Evolutionary conservation across 2,888 invertebrate species (phyloP).

Genomic region (Druceiella hillmani): DNA sequence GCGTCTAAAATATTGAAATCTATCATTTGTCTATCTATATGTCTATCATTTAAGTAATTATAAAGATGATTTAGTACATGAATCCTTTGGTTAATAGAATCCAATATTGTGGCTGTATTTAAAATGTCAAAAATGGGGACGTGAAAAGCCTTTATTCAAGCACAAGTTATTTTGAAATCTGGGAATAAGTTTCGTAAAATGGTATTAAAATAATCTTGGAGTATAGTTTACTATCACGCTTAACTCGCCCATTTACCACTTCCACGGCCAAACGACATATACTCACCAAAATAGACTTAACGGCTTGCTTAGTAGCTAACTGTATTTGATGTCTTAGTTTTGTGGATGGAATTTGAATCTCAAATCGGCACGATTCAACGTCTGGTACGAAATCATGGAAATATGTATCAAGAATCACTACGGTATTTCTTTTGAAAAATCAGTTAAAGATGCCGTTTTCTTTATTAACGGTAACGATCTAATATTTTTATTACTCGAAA

Average conservation of each 20-base stretch:
- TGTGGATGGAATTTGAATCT: constrained; percentile 13
- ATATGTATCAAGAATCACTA: constrained; percentile 21
- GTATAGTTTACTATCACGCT: constrained; percentile 14
- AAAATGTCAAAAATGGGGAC: constrained; percentile 10
- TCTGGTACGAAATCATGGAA: constrained; percentile 15
- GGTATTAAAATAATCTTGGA: constrained; percentile 5
- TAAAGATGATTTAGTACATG: constrained; percentile 10
- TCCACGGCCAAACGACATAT: constrained; percentile 16
- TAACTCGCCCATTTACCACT: constrained; percentile 14
- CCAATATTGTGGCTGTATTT: too few species aligned
- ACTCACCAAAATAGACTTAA: constrained; percentile 16
- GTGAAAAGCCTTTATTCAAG: constrained; percentile 14
- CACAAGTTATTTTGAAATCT: constrained; percentile 17
- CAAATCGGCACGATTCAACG: constrained; percentile 14
- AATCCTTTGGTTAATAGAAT: constrained; percentile 10
- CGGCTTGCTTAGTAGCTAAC: constrained; percentile 14
- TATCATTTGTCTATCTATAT: too few species aligned
- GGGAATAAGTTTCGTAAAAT: constrained; percentile 13
- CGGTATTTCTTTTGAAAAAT: constrained; percentile 15
- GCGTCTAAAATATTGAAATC: too few species aligned
- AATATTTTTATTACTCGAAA: too few species aligned
- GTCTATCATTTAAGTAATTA: too few species aligned
- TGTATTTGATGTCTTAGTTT: constrained; percentile 10
- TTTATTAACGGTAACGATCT: too few species aligned
- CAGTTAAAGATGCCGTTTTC: too few species aligned